Base-by-base conservation (phyloP, 2,888 invertebrate genomes). In the Reticulitermes lucifugus region DNA sequence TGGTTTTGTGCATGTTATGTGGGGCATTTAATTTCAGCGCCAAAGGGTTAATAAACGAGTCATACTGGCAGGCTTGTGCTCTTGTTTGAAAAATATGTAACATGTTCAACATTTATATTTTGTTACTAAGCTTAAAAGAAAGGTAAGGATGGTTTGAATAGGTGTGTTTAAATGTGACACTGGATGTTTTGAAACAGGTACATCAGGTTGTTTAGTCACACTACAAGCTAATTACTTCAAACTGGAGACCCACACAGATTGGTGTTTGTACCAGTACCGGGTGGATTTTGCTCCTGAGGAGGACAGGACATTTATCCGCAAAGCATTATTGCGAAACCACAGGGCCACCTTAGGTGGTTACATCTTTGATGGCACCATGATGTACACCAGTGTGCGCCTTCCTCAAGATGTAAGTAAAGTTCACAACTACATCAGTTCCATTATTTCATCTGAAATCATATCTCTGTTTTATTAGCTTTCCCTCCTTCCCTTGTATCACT, bases 211-310 rank as follows among this genome's bases (percentile, higher is more conserved):
- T 0, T 89, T 89, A 0, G 88, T 95, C 0, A 89, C 90, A 77
- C 88, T 96, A 0, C 86, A 90, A 2, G 92, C 95, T 0, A 97
- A 97, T 88, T 96, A 95, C 87, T 96, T 96, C 87, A 91, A 92
- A 0, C 89, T 96, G 0, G 84, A 94, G 0, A 93, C 94, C 0
- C 87, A 88, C 22, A 92, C 93, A 0, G 92, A 94, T 80, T 97
- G 96, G 96, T 92, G 93, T 0, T 90, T 97, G 0, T 94, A 94
- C 87, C 95, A 96, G 85, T 97, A 97, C 89, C 92, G 94, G 4
- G 96, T 97, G 0, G 95, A 96, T 87, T 94, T 96, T 87, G 89
- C 91, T 0, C 96, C 97, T 0, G 94, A 94, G 0, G 94, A 96
- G 86, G 96, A 97, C 86, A 91, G 93, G 71, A 94, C 95, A 0